Conservation (phyloP, 2,888 invertebrate genomes). For the Drosophila pullipes region DNA sequence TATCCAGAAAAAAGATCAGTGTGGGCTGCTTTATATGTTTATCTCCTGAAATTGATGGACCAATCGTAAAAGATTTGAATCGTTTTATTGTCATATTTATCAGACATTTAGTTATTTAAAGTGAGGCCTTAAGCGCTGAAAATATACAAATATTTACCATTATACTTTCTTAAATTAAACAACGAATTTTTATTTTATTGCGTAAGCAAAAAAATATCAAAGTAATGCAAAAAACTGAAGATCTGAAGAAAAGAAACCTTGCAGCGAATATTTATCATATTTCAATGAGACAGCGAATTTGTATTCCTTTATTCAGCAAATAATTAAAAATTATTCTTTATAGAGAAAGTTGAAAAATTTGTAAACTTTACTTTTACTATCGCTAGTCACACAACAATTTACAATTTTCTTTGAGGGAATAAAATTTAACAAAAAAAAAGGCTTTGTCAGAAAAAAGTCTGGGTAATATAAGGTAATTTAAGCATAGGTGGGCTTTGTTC, state of each 20-base stretch:
- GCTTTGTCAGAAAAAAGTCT: background rate
- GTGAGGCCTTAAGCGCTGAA: background rate
- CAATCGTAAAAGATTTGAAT: slow-evolving; percentile 16
- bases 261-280: slow-evolving; percentile 2
- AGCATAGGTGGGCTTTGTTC: background rate
- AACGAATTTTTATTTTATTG: slow-evolving; percentile 11
- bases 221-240: background rate
- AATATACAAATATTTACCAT: slow-evolving; percentile 25
- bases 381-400: background rate
- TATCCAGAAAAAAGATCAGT: background rate
- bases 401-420: slow-evolving; percentile 2
- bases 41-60: slow-evolving; percentile 12
- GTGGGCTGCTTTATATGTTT: slow-evolving; percentile 25
- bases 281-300: background rate
- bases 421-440: background rate
- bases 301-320: background rate
- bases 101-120: slow-evolving; percentile 24
- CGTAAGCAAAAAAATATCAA: slow-evolving; percentile 1
- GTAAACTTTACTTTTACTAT: background rate
- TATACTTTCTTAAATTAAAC: slow-evolving; percentile 1
- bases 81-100: slow-evolving; percentile 7
- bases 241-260: slow-evolving; percentile 1
- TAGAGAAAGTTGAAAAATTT: background rate
- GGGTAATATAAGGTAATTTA: slow-evolving; percentile 15
- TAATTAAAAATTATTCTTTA: background rate